phyloP scores from a whole-genome alignment of 2,797 vertebrate genomes.

The Anguilla obscura region DNA sequence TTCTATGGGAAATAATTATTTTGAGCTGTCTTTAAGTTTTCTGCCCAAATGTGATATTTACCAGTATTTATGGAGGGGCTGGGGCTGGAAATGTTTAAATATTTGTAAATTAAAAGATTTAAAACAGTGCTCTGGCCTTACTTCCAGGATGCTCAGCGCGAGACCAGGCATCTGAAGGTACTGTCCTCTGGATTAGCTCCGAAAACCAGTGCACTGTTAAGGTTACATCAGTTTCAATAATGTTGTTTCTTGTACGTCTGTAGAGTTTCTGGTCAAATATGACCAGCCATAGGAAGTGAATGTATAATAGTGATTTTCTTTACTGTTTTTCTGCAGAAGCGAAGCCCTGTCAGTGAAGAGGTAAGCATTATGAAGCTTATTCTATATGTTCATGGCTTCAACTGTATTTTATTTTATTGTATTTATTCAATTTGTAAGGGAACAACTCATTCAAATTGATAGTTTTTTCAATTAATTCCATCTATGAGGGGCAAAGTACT shows the following conservation, averaged over 20 bases:
- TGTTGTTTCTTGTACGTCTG: no score
- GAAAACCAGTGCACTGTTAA: neutral
- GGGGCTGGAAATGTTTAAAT: no score
- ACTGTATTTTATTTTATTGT: neutral
- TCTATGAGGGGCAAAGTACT: no score
- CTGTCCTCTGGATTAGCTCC: neutral
- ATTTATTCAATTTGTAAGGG: neutral
- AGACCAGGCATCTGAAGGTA: conserved; percentile 9
- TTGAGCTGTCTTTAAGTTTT: neutral
- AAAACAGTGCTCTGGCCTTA: neutral
- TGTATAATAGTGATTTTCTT: neutral
- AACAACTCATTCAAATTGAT: no score
- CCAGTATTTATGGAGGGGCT: no score
- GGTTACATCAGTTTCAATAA: neutral
- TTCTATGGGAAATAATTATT: neutral
- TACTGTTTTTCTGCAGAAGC: conserved; percentile 58
- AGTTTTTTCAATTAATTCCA: no score
- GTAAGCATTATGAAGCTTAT: conserved; percentile 50
- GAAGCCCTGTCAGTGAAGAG: conserved; percentile 49
- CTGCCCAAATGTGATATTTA: neutral
- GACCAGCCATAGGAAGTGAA: no score
- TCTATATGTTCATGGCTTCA: neutral
- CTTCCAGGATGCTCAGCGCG: neutral
- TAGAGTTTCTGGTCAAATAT: no score
- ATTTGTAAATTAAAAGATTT: neutral